phyloP scores from a whole-genome alignment of 2,797 vertebrate genomes.

The Potorous gilbertii region DNA sequence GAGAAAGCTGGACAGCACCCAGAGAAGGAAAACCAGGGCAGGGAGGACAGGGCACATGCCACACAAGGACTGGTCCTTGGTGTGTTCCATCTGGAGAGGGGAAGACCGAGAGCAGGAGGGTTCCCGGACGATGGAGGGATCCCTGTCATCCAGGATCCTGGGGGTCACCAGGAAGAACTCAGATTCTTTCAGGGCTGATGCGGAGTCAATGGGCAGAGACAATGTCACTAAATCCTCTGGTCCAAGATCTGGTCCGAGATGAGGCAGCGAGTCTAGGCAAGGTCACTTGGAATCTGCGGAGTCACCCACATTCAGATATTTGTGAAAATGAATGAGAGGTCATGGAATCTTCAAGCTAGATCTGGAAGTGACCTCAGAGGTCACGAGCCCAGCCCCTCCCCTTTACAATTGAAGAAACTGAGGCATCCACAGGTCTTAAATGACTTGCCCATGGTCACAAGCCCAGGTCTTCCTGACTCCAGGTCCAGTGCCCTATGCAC shows the following conservation, averaged over 20 bases:
- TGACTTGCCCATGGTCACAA: neutral
- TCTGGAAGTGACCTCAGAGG: neutral
- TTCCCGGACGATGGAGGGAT: too few species aligned
- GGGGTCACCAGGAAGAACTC: too few species aligned
- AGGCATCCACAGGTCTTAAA: neutral
- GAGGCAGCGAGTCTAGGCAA: neutral
- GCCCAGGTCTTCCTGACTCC: neutral
- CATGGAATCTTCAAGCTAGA: neutral
- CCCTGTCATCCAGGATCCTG: too few species aligned
- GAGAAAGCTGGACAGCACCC: too few species aligned
- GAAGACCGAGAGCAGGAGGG: too few species aligned
- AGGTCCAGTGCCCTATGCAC: neutral
- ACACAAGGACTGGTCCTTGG: neutral
- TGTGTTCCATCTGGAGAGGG: too few species aligned
- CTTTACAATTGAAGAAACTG: neutral
- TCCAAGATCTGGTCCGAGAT: neutral
- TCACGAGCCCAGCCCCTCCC: fast-evolving
- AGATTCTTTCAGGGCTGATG: neutral
- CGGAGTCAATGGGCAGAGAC: neutral
- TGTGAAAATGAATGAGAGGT: neutral
- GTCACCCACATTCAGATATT: neutral
- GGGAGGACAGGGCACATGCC: too few species aligned
- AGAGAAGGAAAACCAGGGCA: neutral
- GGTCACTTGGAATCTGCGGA: neutral
- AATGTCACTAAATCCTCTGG: neutral